These are phyloP conservation scores for Brienomyrus brachyistius DNA, from an alignment of 2,113 vertebrate genomes.

Conservation along the genomic window DNA sequence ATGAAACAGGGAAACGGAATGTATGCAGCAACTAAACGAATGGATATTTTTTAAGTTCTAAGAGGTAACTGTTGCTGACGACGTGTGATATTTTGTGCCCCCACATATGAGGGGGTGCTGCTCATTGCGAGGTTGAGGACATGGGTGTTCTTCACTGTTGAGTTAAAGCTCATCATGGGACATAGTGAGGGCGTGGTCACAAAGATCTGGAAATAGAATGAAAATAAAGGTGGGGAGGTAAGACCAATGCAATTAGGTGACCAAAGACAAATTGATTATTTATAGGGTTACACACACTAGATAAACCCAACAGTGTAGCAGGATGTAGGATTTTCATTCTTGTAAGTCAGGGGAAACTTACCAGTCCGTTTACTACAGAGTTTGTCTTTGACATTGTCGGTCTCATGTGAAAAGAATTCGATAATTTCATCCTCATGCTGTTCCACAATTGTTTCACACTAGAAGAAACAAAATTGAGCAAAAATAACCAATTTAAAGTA, in stretches of 20 bases:
- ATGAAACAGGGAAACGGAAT: neutral
- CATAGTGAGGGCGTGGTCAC: slow-evolving; percentile 11
- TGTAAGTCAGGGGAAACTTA: slow-evolving; percentile 34
- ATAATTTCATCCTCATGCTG: slow-evolving; percentile 92
- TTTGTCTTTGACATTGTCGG: slow-evolving; percentile 85
- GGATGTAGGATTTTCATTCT: neutral
- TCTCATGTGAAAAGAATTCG: slow-evolving; percentile 84
- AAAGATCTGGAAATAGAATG: slow-evolving; percentile 8
- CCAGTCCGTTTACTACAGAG: slow-evolving; percentile 93
- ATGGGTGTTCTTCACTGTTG: neutral
- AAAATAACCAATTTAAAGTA: neutral
- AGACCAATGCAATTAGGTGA: neutral
- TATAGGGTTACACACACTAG: neutral
- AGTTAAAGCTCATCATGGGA: slow-evolving; percentile 21
- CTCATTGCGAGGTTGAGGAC: neutral
- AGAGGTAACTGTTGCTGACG: neutral
- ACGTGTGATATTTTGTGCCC: neutral
- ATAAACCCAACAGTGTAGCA: neutral
- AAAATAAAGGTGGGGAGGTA: neutral
- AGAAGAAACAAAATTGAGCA: slow-evolving; percentile 13
- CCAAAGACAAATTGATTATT: neutral
- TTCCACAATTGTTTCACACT: slow-evolving; percentile 92
- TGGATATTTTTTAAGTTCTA: neutral
- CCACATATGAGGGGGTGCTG: neutral
- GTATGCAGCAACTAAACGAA: neutral